Base-by-base conservation (phyloP, 2,888 invertebrate genomes). In the Dermolepida albohirtum region DNA sequence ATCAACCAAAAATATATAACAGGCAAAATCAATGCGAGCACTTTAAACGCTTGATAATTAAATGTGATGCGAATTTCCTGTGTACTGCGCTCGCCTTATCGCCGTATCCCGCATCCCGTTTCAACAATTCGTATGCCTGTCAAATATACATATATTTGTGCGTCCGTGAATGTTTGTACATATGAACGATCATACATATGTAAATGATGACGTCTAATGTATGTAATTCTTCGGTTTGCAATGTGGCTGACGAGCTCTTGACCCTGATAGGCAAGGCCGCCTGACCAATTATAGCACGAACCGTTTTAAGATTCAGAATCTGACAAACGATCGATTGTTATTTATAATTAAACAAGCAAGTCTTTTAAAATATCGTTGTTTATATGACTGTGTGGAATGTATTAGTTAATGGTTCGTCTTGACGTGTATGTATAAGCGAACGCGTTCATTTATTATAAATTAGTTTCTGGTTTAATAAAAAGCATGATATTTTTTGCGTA, bases 231-330 rank as follows among this genome's bases (percentile, higher is more conserved):
- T 54, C 54, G 11, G 11, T 40, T 54, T 39, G 11, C 40, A 34
- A 17, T 40, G 40, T 54, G 40, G 16, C 29, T 27, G 12, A 47
- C 22, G 29, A 59, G 59, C 27, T 59, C 59, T 59, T 59, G 59
- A 59, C 59, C 44, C 44, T 59, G 59, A 47, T 44, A 29, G 12
- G 10, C 59, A 59, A 59, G 59, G 59, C 17, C 59, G 44, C 44
- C 5, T 59, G 27, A 29, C 59, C 44, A 29, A 59, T 44, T 59
- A 44, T 44, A 29, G 44, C 40, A 27, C 34, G 10, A 5, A 34
- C 10, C 34, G 10, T 34, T 22, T 22, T 34, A 34, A 10, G 34
- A 34, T 34, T 34, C 6, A 34, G 34, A 8, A 34, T 34, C 34
- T 34, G 6, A 34, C 34, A 34, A 34, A 5, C 6, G 34, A 5